These are phyloP conservation scores for Myotis vivesi DNA, from an alignment of 2,797 vertebrate genomes.

Conservation along the genomic window DNA sequence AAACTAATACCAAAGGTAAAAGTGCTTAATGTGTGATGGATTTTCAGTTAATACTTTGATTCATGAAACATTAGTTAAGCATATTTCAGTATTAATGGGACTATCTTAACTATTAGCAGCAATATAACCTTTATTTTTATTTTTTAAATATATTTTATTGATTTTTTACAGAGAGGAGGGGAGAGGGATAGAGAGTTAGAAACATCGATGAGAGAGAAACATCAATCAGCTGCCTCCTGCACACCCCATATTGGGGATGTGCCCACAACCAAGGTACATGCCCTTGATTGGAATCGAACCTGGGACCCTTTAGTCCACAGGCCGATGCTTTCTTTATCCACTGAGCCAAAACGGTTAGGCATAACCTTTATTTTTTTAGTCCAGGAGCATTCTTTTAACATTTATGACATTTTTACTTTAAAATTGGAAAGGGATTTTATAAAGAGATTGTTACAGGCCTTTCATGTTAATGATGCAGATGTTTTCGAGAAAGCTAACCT, in stretches of 20 bases:
- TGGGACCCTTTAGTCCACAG: no score
- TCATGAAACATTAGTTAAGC: neutral
- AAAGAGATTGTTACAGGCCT: neutral
- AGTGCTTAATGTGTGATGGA: neutral
- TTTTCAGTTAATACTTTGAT: neutral
- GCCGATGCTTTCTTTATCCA: no score
- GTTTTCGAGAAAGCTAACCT: neutral
- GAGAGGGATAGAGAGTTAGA: no score
- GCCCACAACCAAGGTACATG: no score
- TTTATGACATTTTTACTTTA: conserved; percentile 3
- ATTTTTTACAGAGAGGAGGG: no score
- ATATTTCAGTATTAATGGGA: neutral
- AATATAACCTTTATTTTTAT: neutral
- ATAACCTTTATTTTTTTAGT: neutral
- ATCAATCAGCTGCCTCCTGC: no score
- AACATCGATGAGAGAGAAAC: no score
- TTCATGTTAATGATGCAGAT: neutral
- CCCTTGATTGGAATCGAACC: no score
- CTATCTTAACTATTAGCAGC: neutral
- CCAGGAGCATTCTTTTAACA: neutral
- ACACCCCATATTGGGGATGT: no score
- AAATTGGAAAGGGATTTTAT: neutral
- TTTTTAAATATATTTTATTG: no score
- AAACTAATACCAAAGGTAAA: neutral
- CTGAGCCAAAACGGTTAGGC: no score